A percentile compares a stretch with the other conserved stretches of the same genome.
Conservation (phyloP, 2,888 invertebrate genomes). For the Chaetoderma sp. region DNA sequence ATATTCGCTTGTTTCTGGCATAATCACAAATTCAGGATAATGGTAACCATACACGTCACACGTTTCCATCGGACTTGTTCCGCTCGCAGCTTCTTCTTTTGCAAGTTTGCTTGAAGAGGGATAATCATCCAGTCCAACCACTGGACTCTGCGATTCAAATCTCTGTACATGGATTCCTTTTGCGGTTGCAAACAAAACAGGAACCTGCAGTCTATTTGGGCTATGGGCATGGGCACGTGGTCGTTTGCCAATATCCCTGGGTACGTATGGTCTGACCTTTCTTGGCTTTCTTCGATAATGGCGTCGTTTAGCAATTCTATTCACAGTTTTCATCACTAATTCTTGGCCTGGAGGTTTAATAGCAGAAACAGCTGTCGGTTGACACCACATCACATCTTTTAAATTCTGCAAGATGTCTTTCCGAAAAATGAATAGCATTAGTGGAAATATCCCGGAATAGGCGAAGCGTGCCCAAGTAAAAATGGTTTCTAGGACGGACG, state of each 20-base stretch:
- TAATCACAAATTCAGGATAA: slow-evolving; percentile 42
- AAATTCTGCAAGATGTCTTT: slow-evolving; percentile 59
- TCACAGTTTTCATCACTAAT: slow-evolving; percentile 31
- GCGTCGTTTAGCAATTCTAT: neutral
- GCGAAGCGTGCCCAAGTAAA: slow-evolving; percentile 60
- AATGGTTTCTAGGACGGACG: slow-evolving; percentile 52
- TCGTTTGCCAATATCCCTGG: neutral
- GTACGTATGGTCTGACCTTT: neutral
- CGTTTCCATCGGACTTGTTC: slow-evolving; percentile 38
- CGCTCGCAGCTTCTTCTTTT: neutral
- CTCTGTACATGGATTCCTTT: slow-evolving; percentile 59
- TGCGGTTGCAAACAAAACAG: slow-evolving; percentile 63
- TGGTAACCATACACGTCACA: slow-evolving; percentile 59
- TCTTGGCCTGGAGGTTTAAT: no score
- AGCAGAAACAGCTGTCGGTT: no score
- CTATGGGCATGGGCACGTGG: neutral
- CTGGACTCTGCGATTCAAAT: slow-evolving; percentile 29
- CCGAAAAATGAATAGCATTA: slow-evolving; percentile 51
- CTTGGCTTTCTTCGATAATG: neutral
- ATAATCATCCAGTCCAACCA: slow-evolving; percentile 27
- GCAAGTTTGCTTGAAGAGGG: neutral
- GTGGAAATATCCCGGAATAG: slow-evolving; percentile 52
- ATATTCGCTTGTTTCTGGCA: slow-evolving; percentile 63
- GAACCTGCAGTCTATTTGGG: slow-evolving; percentile 46
- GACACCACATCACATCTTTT: no score